Base-by-base conservation (phyloP, 2,888 invertebrate genomes). In the Scrobipalpa costella region DNA sequence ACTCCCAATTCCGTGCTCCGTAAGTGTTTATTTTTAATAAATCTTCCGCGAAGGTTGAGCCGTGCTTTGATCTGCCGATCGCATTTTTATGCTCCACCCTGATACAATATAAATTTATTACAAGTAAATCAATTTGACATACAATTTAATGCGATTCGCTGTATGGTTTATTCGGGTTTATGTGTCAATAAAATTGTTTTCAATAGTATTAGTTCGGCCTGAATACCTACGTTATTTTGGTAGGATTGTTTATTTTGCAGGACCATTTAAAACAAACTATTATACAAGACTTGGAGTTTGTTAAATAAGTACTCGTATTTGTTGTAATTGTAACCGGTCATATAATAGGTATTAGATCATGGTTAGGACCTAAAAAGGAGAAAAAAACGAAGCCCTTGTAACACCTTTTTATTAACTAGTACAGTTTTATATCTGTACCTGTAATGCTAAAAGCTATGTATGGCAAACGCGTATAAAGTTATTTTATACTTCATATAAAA, bases 1-100 rank as follows among this genome's bases (percentile, higher is more conserved):
- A 87, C 80, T 76, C 76, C 75, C 74, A 70, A 80, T 79, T 78
- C 76, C 73, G 74, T 71, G 68, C 73, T 71, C 68, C 68, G 68
- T 68, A 68, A 79, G 77, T 85, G 86, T 85, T 86, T 86, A 78
- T 88, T 85, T 87, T 86, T 81, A 80, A 82, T 87, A 81, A 86
- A 85, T 86, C 84, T 83, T 81, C 82, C 83, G 79, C 79, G 86
- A 88, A 87, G 83, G 79, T 77, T 79, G 73, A 66, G 55, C 63
- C 62, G 66, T 68, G 69, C 80, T 84, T 84, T 85, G 81, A 86
- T 85, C 75, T 76, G 69, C 73, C 71, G 74, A 78, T 76, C 70
- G 70, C 71, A 74, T 68, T 77, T 79, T 77, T 72, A 75, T 75
- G 70, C 72, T 68, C 66, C 69, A 69, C 66, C 72, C 70, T 71